A percentile compares a stretch with the other conserved stretches of the same genome.
phyloP scores from a whole-genome alignment of 2,797 vertebrate species.

The Emydoidea blandingii region DNA sequence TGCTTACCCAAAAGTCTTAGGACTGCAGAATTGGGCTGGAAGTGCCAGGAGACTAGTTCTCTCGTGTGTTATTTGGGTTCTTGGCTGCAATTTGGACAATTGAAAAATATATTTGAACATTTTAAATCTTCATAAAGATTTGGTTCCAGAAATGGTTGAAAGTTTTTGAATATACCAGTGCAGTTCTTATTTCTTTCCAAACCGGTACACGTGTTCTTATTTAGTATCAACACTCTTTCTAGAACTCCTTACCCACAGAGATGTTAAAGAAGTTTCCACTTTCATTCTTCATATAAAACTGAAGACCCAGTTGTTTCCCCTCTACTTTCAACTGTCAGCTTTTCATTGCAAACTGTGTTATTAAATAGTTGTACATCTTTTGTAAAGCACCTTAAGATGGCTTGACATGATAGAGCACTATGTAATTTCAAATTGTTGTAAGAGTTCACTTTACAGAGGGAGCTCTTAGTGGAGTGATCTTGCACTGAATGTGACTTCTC shows the following conservation, averaged over 20 bases:
- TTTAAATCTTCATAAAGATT: background rate
- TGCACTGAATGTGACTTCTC: background rate
- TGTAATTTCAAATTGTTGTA: accelerated
- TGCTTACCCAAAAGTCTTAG: background rate
- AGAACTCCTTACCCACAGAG: background rate
- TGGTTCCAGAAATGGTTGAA: background rate
- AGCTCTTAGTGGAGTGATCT: background rate
- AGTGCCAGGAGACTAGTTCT: background rate
- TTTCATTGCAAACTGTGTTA: background rate
- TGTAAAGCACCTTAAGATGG: background rate
- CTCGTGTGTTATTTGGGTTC: background rate
- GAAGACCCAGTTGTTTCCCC: background rate
- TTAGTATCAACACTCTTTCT: background rate
- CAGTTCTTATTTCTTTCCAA: background rate
- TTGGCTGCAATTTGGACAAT: background rate
- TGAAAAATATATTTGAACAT: background rate
- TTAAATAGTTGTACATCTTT: background rate
- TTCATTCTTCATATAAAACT: background rate
- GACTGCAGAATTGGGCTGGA: background rate
- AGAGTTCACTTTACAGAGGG: background rate
- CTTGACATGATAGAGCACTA: background rate
- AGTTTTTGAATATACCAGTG: background rate
- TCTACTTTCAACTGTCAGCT: background rate
- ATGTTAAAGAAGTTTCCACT: background rate
- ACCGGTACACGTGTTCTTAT: background rate